Conservation (phyloP, 2,797 vertebrate species). For the Phataginus tricuspis region DNA sequence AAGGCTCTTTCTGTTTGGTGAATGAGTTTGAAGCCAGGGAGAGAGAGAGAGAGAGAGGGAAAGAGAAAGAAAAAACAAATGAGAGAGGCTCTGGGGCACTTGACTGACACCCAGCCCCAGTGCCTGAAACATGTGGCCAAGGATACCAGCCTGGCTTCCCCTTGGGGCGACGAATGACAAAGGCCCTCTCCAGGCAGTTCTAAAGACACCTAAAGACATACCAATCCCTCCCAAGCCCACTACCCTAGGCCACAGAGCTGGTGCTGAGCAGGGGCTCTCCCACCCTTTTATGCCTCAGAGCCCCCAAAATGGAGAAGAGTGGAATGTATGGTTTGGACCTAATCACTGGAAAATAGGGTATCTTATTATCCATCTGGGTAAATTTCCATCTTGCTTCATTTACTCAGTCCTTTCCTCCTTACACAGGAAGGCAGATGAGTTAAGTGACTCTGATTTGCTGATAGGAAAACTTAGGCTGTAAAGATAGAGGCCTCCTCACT, state of each 20-base stretch:
- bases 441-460: neutral
- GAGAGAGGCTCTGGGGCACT: neutral
- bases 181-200: neutral
- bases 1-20: slow-evolving; percentile 34
- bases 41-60: neutral
- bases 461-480: neutral
- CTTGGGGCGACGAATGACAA: neutral
- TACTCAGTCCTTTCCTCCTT: neutral
- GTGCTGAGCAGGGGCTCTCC: neutral
- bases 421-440: neutral
- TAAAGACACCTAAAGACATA: neutral
- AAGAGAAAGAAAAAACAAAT: neutral
- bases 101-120: neutral
- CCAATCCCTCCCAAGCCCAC: neutral
- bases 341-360: neutral
- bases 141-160: neutral
- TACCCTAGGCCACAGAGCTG: neutral
- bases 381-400: slow-evolving; percentile 24
- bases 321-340: neutral
- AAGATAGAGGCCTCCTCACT: neutral
- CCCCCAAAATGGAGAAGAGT: neutral
- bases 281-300: neutral
- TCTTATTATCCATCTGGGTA: neutral
- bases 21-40: neutral
- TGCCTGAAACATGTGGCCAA: neutral